Evolutionary conservation across 37 sponge, comb jelly and placozoan genomes (phyloP).

Genomic region (Hormiphora californensis): DNA sequence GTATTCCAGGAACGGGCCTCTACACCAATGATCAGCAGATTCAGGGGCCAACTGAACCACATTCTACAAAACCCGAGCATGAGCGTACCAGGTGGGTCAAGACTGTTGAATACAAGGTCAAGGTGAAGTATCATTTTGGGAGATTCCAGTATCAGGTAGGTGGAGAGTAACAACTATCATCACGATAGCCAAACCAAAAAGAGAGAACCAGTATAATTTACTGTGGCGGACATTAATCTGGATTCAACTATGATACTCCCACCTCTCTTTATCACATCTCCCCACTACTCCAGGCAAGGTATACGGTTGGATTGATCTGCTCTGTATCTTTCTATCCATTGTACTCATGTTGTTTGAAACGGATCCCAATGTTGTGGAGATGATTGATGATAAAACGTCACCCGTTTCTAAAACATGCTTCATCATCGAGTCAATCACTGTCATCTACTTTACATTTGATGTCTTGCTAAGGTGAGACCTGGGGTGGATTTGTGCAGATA

Average conservation of each 20-base stretch:
- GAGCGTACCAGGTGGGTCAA: too few relatives aligned
- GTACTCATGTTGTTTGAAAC: background rate
- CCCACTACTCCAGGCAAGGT: too few relatives aligned
- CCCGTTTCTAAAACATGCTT: background rate
- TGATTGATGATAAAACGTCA: background rate
- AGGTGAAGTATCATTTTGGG: too few relatives aligned
- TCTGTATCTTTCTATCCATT: background rate
- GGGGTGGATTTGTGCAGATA: too few relatives aligned
- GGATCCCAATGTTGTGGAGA: background rate
- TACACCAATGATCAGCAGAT: background rate
- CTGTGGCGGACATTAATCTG: too few relatives aligned
- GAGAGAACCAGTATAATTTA: too few relatives aligned
- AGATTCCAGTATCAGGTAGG: too few relatives aligned
- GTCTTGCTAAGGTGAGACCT: constrained; percentile 8
- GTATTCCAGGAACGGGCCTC: background rate
- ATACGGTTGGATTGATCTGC: constrained; percentile 16
- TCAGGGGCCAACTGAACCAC: background rate
- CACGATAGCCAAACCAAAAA: too few relatives aligned
- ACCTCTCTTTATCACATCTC: too few relatives aligned
- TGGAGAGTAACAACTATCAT: too few relatives aligned
- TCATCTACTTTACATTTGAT: constrained; percentile 10
- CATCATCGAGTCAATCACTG: background rate
- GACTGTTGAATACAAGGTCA: too few relatives aligned
- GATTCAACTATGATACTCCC: too few relatives aligned
- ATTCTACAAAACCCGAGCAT: background rate